These are phyloP conservation scores for Lutjanus campechanus DNA, from an alignment of 2,797 vertebrate genomes.

Conservation along the genomic window DNA sequence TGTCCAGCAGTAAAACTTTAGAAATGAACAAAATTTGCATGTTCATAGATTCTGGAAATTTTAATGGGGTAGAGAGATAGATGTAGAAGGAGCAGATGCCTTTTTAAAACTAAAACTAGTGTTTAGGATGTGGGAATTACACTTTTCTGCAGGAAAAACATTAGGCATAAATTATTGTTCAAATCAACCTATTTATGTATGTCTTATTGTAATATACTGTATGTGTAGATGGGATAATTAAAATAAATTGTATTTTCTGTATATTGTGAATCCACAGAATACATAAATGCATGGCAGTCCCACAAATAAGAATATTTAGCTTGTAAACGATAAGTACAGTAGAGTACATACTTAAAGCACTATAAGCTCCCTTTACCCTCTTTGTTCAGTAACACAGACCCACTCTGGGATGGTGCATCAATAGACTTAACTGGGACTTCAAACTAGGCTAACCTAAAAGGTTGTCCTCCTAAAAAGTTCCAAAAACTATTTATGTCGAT, in stretches of 20 bases:
- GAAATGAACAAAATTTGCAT: no score
- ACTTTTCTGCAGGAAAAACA: no score
- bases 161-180: no score
- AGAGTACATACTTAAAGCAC: not conserved
- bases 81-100: no score
- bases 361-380: not conserved
- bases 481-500: not conserved
- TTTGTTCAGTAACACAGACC: not conserved
- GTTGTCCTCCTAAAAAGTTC: not conserved
- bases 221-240: no score
- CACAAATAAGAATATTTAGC: accelerated
- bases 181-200: no score
- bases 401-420: not conserved
- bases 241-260: not conserved
- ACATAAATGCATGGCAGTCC: not conserved
- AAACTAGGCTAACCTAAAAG: constrained; percentile 5
- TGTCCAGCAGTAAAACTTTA: no score
- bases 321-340: not conserved
- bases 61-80: no score
- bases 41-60: no score
- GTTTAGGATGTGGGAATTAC: no score
- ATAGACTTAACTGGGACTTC: not conserved
- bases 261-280: not conserved
- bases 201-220: no score
- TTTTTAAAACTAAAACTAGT: no score